phyloP scores from a whole-genome alignment of 2,888 invertebrate genomes.

The Rhamnusium bicolor region DNA sequence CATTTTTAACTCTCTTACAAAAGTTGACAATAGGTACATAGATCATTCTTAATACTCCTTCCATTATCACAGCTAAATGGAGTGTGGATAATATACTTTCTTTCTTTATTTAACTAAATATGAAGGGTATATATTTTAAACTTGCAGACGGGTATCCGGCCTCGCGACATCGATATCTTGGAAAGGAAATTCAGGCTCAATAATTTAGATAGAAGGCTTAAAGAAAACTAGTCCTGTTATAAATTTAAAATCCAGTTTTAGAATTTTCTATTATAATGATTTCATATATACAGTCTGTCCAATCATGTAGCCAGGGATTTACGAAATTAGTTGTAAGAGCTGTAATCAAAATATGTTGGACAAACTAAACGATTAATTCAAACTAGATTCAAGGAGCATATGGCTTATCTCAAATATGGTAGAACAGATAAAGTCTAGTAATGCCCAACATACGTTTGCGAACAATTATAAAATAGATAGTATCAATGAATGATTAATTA shows the following conservation, averaged over 20 bases:
- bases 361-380: too few relatives aligned
- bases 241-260: neutral
- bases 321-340: too few relatives aligned
- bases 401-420: too few relatives aligned
- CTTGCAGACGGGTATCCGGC: neutral
- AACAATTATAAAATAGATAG: too few relatives aligned
- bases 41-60: neutral
- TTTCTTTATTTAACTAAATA: neutral
- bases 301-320: too few relatives aligned
- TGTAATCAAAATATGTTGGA: too few relatives aligned
- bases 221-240: neutral
- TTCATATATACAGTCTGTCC: too few relatives aligned
- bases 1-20: neutral
- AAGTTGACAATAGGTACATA: neutral
- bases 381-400: too few relatives aligned
- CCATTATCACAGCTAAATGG: neutral
- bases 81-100: neutral
- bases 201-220: neutral
- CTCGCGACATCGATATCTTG: neutral
- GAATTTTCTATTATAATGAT: neutral
- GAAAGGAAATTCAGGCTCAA: neutral
- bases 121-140: neutral
- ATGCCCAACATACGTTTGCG: too few relatives aligned
- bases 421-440: too few relatives aligned
- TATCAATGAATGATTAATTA: too few relatives aligned